Evolutionary conservation across 2,888 invertebrate genomes (phyloP), one percentile per base, ranked within the genome.

Genomic region (Teleogryllus oceanicus): DNA sequence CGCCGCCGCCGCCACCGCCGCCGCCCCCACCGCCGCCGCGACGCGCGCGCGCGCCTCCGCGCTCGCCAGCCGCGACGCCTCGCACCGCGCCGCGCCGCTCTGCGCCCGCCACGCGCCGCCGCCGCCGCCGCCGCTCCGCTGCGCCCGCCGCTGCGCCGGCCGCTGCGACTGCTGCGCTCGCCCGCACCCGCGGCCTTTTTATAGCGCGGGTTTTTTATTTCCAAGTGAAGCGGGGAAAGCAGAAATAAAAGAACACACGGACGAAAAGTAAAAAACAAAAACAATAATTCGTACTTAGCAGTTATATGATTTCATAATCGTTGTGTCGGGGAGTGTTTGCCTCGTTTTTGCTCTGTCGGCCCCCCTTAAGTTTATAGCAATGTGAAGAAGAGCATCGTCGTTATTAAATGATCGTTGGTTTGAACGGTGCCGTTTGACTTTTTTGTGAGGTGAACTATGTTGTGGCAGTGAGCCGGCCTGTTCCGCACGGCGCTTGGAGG

Each of bases 201-300:
- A 37, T 37, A 18, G 62, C 62, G 62, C 12, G 13, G 16, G 62
- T n/a, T 62, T n/a, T 62, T 13, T 62, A n/a, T 37, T 37, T 37
- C 37, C 37, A 37, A 37, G 37, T 37, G 37, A 37, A 37, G 37
- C 37, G 37, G 37, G 8, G 37, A 37, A 37, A 37, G 8, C 37
- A 37, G 24, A 24, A 37, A 37, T 37, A 37, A 37, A 37, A 37
- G 37, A 18, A 62, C 13, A n/a, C 62, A 5, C 62, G 62, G 62
- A 62, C 62, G n/a, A 62, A 62, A 5, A 62, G n/a, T 37, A 62
- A 62, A 13, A 62, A 62, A 62, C 16, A 62, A 62, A 62, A 62
- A 62, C 62, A 62, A 62, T 62, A n/a, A 62, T 62, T n/a, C n/a
- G 62, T 62, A 62, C 62, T 62, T 62, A 62, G 62, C 16, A 62